phyloP scores from a whole-genome alignment of 2,113 vertebrate species.

The Delphinapterus leucas region DNA sequence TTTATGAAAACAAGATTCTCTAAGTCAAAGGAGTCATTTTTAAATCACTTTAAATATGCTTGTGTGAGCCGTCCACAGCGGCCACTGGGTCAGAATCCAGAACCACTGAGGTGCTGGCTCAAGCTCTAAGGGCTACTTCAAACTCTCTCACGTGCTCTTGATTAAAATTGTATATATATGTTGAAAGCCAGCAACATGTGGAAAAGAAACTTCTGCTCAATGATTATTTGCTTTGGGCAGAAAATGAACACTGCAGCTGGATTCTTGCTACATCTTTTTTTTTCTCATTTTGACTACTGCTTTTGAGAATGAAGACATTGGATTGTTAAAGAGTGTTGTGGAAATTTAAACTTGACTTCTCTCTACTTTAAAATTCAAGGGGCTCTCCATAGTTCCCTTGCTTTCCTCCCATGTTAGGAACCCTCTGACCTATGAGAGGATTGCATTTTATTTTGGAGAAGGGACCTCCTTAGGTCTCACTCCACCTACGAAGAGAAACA shows the following conservation, averaged over 20 bases:
- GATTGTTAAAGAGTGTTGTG: background rate
- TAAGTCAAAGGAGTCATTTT: background rate
- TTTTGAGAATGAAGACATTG: constrained; percentile 31
- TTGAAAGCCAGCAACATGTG: constrained; percentile 53
- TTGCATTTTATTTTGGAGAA: constrained; percentile 12
- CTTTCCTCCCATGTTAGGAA: background rate
- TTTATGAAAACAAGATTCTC: constrained; percentile 17
- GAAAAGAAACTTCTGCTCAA: constrained; percentile 57
- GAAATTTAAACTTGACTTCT: constrained; percentile 20
- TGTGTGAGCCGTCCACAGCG: background rate
- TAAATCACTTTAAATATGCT: background rate
- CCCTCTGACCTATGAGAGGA: background rate
- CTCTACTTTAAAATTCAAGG: background rate
- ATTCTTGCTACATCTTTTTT: constrained; percentile 49
- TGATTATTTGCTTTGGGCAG: constrained; percentile 71
- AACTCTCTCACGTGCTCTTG: constrained; percentile 14
- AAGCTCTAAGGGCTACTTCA: background rate
- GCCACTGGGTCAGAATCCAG: constrained; percentile 16
- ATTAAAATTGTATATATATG: constrained; percentile 36
- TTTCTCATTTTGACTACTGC: constrained; percentile 18
- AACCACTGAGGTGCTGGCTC: constrained; percentile 2
- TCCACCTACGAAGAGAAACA: background rate
- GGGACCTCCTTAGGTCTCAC: background rate
- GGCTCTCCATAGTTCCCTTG: background rate
- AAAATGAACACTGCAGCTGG: constrained; percentile 60